phyloP scores from a whole-genome alignment of 2,113 vertebrate genomes.

The Lampris megalopsis region DNA sequence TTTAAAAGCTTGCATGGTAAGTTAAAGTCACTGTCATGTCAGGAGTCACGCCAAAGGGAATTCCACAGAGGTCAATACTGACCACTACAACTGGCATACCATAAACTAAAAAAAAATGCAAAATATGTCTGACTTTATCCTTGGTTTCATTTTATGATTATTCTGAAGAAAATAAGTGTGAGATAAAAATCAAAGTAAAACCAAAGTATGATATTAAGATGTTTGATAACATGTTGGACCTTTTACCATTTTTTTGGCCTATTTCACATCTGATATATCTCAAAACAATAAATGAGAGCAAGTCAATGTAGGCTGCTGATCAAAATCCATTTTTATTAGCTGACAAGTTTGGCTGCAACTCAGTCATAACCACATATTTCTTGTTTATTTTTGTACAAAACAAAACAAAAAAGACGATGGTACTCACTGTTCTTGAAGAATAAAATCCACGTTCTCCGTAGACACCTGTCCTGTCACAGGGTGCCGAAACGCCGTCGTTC shows the following conservation, averaged over 20 bases:
- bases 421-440: conserved; percentile 92
- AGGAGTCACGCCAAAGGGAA: too few relatives aligned
- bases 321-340: not conserved
- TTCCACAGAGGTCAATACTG: too few relatives aligned
- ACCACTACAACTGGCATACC: too few relatives aligned
- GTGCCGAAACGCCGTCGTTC: conserved; percentile 89
- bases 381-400: not conserved
- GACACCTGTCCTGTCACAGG: conserved; percentile 92
- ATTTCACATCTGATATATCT: not conserved
- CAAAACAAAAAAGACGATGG: conserved; percentile 18
- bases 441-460: conserved; percentile 89
- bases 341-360: not conserved
- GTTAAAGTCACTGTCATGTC: too few relatives aligned
- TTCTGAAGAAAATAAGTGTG: too few relatives aligned
- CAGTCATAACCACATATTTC: not conserved
- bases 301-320: not conserved
- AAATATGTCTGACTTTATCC: too few relatives aligned
- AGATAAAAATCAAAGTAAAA: too few relatives aligned
- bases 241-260: not conserved
- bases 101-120: too few relatives aligned
- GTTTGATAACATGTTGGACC: too few relatives aligned
- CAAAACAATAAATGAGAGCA: not conserved
- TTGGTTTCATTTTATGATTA: too few relatives aligned
- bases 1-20: too few relatives aligned
- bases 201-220: too few relatives aligned